Percentiles rank a stretch among this genome's conserved stretches.
Conservation (phyloP, 2,797 vertebrate species). For the Sebastolobus alascanus region DNA sequence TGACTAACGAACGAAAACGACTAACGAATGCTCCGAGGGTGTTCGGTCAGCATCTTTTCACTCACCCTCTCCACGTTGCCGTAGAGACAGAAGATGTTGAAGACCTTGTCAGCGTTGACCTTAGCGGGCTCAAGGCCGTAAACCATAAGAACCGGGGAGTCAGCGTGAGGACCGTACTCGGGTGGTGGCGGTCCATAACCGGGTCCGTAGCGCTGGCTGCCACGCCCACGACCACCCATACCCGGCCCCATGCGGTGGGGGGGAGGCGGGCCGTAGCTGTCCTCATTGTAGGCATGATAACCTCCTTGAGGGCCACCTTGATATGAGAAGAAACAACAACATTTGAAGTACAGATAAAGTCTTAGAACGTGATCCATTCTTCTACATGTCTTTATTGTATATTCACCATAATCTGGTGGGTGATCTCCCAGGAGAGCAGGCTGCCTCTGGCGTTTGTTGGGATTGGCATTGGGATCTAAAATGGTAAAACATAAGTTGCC, state of each 20-base stretch:
- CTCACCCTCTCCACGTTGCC: conserved; percentile 95
- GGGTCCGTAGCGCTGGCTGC: conserved; percentile 88
- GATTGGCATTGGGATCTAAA: conserved; percentile 88
- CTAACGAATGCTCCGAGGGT: no score
- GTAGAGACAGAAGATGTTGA: conserved; percentile 96
- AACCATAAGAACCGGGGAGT: conserved; percentile 95
- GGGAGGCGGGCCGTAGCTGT: conserved; percentile 90
- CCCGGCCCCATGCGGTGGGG: conserved; percentile 92
- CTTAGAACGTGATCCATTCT: background rate
- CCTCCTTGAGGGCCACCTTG: conserved; percentile 91
- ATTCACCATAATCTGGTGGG: conserved; percentile 94
- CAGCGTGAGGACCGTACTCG: conserved; percentile 91
- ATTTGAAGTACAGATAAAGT: background rate
- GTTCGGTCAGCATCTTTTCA: background rate
- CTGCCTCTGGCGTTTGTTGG: conserved; percentile 95
- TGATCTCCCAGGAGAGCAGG: conserved; percentile 95
- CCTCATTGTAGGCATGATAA: conserved; percentile 92
- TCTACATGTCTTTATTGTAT: background rate
- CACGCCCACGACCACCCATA: conserved; percentile 89
- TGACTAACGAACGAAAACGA: no score
- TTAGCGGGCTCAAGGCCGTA: conserved; percentile 93
- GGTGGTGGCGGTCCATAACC: conserved; percentile 91
- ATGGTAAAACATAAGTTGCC: conserved; percentile 38
- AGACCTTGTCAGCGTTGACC: conserved; percentile 94
- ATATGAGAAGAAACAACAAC: conserved; percentile 3